Percentiles rank a stretch among this genome's conserved stretches.
Conservation (phyloP, 2,797 vertebrate species). For the Pogoniulus pusillus region DNA sequence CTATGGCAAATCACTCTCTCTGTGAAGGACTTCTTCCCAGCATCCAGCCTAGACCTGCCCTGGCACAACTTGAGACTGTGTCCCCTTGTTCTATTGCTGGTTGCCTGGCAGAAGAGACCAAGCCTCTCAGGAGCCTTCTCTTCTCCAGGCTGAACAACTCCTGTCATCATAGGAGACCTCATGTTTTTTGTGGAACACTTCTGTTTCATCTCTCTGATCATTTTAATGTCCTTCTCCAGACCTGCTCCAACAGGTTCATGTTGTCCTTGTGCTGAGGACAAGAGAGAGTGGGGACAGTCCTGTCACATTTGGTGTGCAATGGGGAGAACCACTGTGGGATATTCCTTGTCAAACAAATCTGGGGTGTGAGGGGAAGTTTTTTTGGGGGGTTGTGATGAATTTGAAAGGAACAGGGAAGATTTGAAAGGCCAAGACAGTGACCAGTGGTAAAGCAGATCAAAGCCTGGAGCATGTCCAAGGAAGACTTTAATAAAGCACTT, state of each 20-base stretch:
- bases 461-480: slow-evolving; percentile 21
- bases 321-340: rapidly evolving
- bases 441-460: slow-evolving; percentile 2
- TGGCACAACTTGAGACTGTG: too few species aligned
- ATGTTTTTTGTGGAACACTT: too few species aligned
- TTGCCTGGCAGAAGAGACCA: too few species aligned
- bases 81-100: too few species aligned
- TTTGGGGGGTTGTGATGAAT: neutral
- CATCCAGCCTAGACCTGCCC: too few species aligned
- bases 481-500: slow-evolving; percentile 47
- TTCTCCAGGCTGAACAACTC: neutral
- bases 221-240: neutral
- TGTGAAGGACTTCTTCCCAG: too few species aligned
- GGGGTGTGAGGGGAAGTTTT: neutral
- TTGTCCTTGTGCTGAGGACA: neutral
- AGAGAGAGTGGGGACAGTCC: neutral
- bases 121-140: neutral
- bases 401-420: neutral
- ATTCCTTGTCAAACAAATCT: neutral
- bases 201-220: neutral
- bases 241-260: neutral
- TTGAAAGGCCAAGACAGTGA: neutral
- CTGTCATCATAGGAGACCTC: neutral
- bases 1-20: too few species aligned
- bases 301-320: rapidly evolving